Base-by-base conservation (phyloP, 2,113 vertebrate species). In the Atherinomorus stipes region DNA sequence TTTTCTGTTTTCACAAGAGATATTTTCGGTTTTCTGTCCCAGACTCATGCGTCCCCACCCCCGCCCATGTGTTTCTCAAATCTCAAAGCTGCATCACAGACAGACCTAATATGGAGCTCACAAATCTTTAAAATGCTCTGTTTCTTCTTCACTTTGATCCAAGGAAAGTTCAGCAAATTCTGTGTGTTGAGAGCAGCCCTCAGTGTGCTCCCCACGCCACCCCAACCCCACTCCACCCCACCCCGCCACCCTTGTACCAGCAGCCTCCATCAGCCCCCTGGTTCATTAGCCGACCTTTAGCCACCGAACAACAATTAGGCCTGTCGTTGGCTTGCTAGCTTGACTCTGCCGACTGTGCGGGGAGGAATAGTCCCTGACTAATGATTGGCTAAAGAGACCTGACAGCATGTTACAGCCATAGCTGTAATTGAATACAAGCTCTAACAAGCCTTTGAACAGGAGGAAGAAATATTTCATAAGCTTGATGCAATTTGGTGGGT, bases 261-360 rank as follows among this genome's bases (percentile, higher is more conserved):
- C 90, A 91, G 91, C 89, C 91, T 90, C 90, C 85, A 88, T 90
- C 92, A 92, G 88, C 95, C 91, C 88, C 90, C 85, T 76, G 93
- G 88, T 96, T 97, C 94, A 95, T 96, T 95, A 96, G 94, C 80
- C 90, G 91, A 95, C 94, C 93, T 94, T 96, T 94, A 94, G 93
- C 93, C 70, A 84, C 91, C 83, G 92, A 91, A 88, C 91, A 94
- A 95, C 95, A 95, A 95, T 96, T 95, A 95, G 90, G 91, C 91
- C 91, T 93, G 93, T 94, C 93, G 94, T 91, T 86, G 69, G 72
- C 74, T 85, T 34, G 59, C 89, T 53, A 47, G 66, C 70, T 86
- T 34, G 62, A 76, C 81, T 77, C 57, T 38, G 74, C 78, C 63
- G 86, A 83, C 91, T 91, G 76, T 88, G 90, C 76, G 22, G 11